phyloP scores from a whole-genome alignment of 2,888 invertebrate species.

The Sacculina carcini region DNA sequence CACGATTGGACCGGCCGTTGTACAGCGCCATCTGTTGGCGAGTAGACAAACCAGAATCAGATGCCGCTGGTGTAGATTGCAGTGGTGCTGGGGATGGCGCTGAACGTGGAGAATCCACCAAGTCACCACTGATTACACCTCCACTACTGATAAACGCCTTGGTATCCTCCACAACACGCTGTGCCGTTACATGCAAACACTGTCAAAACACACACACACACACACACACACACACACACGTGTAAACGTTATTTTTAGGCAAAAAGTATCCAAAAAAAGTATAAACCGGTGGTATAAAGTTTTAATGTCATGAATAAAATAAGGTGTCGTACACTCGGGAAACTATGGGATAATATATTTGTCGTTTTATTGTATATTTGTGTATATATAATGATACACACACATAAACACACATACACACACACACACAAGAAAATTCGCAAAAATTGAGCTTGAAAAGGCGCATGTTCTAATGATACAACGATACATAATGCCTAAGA shows the following conservation, averaged over 20 bases:
- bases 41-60: constrained; percentile 27
- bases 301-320: too few species aligned
- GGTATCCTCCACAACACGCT: constrained; percentile 56
- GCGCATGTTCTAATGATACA: too few species aligned
- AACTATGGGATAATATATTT: too few species aligned
- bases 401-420: background rate
- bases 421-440: background rate
- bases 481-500: too few species aligned
- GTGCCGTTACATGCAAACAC: constrained; percentile 52
- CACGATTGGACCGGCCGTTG: constrained; percentile 21
- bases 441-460: too few species aligned
- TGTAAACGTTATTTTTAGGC: background rate
- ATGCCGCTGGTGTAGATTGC: constrained; percentile 32
- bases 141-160: constrained; percentile 38
- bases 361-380: background rate
- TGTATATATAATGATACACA: constrained; percentile 2
- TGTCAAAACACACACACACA: constrained; percentile 29
- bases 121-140: constrained; percentile 37
- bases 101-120: constrained; percentile 19
- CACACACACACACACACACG: background rate
- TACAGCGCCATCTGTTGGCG: constrained; percentile 27
- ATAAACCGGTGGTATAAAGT: too few species aligned
- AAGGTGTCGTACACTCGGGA: too few species aligned
- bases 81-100: too few species aligned
- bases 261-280: too few species aligned